These are phyloP conservation scores for Haliclona indistincta DNA, from an alignment of 37 sponge, comb jelly and placozoan genomes.

Conservation along the genomic window DNA sequence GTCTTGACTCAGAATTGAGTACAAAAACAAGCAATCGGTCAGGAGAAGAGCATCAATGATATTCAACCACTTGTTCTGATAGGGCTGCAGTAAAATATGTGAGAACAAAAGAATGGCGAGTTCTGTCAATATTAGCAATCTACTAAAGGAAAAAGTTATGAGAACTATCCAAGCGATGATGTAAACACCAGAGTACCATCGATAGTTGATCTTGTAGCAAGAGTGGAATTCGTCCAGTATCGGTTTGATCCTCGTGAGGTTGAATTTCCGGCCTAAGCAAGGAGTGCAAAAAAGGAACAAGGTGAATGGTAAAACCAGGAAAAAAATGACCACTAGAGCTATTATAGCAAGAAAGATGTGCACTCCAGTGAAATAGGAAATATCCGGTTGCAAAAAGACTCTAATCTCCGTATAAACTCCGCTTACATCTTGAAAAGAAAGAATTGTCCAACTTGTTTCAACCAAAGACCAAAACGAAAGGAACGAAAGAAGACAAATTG, in stretches of 20 bases:
- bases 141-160: background rate
- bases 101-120: background rate
- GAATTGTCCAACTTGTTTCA: background rate
- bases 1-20: background rate
- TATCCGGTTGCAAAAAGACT: conserved; percentile 1
- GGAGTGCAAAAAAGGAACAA: conserved; percentile 3
- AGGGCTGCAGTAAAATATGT: background rate
- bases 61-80: background rate
- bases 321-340: background rate
- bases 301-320: conserved; percentile 3
- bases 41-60: background rate
- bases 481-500: conserved; percentile 7
- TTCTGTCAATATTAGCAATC: background rate
- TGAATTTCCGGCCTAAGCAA: background rate
- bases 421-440: background rate
- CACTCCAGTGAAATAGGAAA: conserved; percentile 7
- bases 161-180: background rate
- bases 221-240: conserved; percentile 6
- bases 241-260: background rate
- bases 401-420: background rate
- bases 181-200: background rate
- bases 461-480: conserved; percentile 21
- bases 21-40: background rate
- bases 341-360: background rate
- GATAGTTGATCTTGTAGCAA: background rate